phyloP scores from a whole-genome alignment of 2,113 vertebrate species.

The Bufo gargarizans region DNA sequence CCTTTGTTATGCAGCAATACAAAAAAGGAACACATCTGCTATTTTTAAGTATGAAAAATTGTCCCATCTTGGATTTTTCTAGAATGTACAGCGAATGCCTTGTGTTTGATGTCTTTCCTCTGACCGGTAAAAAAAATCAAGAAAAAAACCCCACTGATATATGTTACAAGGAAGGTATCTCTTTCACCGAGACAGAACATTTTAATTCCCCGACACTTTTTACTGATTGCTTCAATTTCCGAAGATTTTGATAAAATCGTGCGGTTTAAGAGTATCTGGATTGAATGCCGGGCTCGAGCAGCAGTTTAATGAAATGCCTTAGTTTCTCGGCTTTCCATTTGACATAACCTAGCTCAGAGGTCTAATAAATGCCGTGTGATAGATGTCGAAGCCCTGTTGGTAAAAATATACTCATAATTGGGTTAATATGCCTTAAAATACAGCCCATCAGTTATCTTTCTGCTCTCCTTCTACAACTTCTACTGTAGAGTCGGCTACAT shows the following conservation, averaged over 20 bases:
- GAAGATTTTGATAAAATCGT: constrained; percentile 93
- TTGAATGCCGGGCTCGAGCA: constrained; percentile 76
- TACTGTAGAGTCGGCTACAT: constrained; percentile 61
- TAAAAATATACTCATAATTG: constrained; percentile 98
- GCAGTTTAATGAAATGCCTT: constrained; percentile 82
- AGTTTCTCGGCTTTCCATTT: constrained; percentile 75
- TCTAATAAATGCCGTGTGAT: constrained; percentile 83
- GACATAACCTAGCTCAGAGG: constrained; percentile 82
- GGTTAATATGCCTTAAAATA: constrained; percentile 99
- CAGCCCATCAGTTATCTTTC: constrained; percentile 89
- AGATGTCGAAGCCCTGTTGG: constrained; percentile 85
- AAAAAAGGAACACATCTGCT: constrained; percentile 34
- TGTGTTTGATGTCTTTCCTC: constrained; percentile 75
- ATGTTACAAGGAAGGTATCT: constrained; percentile 87
- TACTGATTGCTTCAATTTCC: constrained; percentile 96
- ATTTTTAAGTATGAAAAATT: constrained; percentile 77
- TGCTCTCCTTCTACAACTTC: constrained; percentile 67
- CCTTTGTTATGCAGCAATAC: constrained; percentile 40
- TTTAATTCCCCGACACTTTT: constrained; percentile 92
- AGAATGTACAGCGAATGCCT: constrained; percentile 69
- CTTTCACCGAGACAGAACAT: constrained; percentile 85
- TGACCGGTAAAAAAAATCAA: constrained; percentile 73
- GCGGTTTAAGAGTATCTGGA: constrained; percentile 81
- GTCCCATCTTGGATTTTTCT: constrained; percentile 68
- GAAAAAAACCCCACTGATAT: constrained; percentile 73